These are phyloP conservation scores for Drosophila affinis DNA, from an alignment of 2,888 invertebrate genomes.

Conservation along the genomic window DNA sequence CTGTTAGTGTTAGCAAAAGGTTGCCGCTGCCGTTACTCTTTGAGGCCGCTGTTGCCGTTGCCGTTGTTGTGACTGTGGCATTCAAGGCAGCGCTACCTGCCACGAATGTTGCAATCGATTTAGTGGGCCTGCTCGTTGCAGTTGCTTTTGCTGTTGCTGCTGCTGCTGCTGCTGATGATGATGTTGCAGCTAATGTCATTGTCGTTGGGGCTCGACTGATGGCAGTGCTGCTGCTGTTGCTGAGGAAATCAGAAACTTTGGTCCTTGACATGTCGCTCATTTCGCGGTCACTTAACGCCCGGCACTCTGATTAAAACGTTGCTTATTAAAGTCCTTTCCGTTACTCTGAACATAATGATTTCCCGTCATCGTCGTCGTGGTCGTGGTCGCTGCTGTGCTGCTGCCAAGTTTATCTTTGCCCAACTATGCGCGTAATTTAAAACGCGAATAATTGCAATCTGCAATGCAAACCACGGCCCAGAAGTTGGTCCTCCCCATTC, in stretches of 20 bases:
- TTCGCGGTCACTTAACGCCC: constrained; percentile 19
- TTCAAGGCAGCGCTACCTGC: constrained; percentile 56
- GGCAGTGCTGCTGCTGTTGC: constrained; percentile 41
- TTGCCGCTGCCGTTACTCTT: constrained; percentile 28
- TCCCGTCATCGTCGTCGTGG: constrained; percentile 3
- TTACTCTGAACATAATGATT: constrained; percentile 8
- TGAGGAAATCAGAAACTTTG: constrained; percentile 34
- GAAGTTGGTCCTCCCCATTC: constrained; percentile 42
- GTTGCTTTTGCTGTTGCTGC: constrained; percentile 31
- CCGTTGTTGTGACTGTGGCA: constrained; percentile 42
- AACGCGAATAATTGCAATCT: constrained; percentile 70
- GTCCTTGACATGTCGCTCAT: constrained; percentile 56
- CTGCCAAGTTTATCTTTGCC: constrained; percentile 26
- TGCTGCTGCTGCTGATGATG: constrained; percentile 3
- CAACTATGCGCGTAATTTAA: constrained; percentile 42
- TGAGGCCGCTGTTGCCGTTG: constrained; percentile 24
- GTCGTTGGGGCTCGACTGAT: constrained; percentile 36
- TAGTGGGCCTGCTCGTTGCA: constrained; percentile 52
- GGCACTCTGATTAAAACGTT: constrained; percentile 47
- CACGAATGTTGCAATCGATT: constrained; percentile 67
- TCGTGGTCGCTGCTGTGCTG: constrained; percentile 12
- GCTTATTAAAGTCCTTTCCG: constrained; percentile 17
- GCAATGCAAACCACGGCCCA: constrained; percentile 61
- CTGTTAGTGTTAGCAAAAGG: constrained; percentile 33
- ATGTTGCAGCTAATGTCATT: constrained; percentile 36